Evolutionary conservation across 2,888 invertebrate genomes (phyloP).

Genomic region (Agonum fuliginosum): DNA sequence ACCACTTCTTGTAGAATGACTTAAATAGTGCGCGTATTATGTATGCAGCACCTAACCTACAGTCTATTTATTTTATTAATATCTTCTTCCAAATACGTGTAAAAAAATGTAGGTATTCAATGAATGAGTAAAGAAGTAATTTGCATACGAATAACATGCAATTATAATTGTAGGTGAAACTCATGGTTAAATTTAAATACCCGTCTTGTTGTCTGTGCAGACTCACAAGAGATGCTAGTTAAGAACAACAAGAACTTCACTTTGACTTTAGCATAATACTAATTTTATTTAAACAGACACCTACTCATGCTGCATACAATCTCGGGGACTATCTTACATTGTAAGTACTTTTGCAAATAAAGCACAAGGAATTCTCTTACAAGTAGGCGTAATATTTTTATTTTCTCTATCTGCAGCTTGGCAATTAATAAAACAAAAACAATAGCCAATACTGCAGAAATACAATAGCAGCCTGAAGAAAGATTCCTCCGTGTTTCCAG

Average conservation of each 20-base stretch:
- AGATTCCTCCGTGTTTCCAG: background rate
- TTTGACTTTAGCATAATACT: conserved; percentile 10
- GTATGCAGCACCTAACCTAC: background rate
- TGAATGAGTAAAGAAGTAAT: background rate
- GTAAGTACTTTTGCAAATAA: background rate
- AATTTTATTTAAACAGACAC: conserved; percentile 5
- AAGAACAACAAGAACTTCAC: background rate
- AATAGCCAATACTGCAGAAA: conserved; percentile 2
- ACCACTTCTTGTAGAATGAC: background rate
- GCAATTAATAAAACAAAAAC: conserved; percentile 28
- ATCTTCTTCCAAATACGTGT: no score
- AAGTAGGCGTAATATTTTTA: conserved; percentile 3
- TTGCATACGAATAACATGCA: background rate
- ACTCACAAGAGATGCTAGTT: background rate
- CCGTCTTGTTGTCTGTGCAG: background rate
- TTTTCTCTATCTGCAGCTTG: background rate
- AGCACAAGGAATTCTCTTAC: background rate
- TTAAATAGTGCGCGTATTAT: conserved; percentile 1
- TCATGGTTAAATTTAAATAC: background rate
- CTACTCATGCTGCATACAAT: background rate
- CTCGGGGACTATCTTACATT: conserved; percentile 14
- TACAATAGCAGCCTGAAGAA: background rate
- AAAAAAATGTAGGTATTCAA: no score
- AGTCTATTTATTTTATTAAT: no score
- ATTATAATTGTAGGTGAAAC: background rate